phyloP scores from a whole-genome alignment of 2,888 invertebrate species.

The Nephrotoma guestfalica region DNA sequence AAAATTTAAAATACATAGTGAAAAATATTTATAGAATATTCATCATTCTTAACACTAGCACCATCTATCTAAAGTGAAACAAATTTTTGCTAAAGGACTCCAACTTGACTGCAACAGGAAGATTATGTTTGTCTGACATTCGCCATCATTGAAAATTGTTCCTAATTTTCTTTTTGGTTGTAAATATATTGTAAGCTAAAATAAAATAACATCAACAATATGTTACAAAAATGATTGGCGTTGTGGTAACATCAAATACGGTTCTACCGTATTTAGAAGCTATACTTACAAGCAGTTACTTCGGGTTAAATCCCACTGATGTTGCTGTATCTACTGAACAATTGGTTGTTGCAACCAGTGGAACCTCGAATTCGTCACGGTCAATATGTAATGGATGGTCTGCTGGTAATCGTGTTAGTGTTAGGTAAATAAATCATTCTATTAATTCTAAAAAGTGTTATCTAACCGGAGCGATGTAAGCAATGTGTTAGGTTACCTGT shows the following conservation, averaged over 20 bases:
- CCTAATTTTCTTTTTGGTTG: not conserved
- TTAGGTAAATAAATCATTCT: not conserved
- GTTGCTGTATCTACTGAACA: constrained; percentile 37
- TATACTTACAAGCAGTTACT: constrained; percentile 49
- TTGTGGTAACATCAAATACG: constrained; percentile 48
- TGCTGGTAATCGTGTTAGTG: not conserved
- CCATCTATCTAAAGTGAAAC: not conserved
- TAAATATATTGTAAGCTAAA: not conserved
- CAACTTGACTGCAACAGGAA: not conserved
- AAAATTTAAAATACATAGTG: too few species aligned
- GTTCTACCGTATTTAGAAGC: constrained; percentile 53
- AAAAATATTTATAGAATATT: too few species aligned
- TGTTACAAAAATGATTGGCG: constrained; percentile 44
- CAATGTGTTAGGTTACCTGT: constrained; percentile 14
- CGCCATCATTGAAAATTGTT: not conserved
- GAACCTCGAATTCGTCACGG: not conserved
- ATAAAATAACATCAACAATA: not conserved
- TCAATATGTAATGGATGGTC: not conserved
- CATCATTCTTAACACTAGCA: not conserved
- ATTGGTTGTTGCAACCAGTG: constrained; percentile 17
- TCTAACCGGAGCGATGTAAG: constrained; percentile 3
- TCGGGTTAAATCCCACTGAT: constrained; percentile 46
- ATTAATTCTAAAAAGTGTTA: constrained; percentile 5
- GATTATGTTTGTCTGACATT: not conserved
- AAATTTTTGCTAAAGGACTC: not conserved